Conservation (phyloP, 2,113 vertebrate genomes). For the Steatornis caripensis region DNA sequence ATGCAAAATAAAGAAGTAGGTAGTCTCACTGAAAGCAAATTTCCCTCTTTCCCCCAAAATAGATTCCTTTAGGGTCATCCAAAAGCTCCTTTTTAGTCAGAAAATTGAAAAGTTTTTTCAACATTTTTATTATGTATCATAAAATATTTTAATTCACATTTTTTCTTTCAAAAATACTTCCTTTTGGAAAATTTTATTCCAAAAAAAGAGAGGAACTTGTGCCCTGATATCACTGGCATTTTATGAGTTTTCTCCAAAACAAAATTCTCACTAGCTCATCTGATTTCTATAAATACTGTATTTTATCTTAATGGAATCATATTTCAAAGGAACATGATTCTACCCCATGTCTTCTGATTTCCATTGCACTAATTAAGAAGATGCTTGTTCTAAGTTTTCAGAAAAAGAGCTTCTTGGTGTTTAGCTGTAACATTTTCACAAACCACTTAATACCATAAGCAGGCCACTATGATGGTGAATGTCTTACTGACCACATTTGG, state of each 20-base stretch:
- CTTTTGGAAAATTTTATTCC: neutral
- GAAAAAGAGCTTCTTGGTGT: neutral
- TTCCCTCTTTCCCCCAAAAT: accelerated
- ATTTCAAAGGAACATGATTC: neutral
- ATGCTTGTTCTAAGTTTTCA: neutral
- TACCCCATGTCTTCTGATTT: neutral
- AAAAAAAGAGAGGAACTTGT: neutral
- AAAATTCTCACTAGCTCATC: neutral
- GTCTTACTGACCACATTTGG: neutral
- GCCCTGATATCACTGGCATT: neutral
- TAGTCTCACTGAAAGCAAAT: neutral
- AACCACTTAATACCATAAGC: neutral
- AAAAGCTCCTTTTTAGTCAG: neutral
- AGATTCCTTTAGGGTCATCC: neutral
- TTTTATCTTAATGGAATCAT: neutral
- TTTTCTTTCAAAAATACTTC: neutral
- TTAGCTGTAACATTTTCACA: neutral
- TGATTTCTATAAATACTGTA: constrained; percentile 5
- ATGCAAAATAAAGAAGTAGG: neutral
- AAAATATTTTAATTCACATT: neutral
- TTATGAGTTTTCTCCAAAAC: neutral
- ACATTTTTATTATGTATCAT: neutral
- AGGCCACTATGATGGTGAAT: accelerated
- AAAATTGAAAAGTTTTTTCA: neutral
- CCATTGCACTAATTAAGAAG: neutral